A percentile compares a stretch with the other conserved stretches of the same genome.
phyloP scores from a whole-genome alignment of 30 jellyfish, hydroid and myxozoan genomes.

The Euphysa ruthae region DNA sequence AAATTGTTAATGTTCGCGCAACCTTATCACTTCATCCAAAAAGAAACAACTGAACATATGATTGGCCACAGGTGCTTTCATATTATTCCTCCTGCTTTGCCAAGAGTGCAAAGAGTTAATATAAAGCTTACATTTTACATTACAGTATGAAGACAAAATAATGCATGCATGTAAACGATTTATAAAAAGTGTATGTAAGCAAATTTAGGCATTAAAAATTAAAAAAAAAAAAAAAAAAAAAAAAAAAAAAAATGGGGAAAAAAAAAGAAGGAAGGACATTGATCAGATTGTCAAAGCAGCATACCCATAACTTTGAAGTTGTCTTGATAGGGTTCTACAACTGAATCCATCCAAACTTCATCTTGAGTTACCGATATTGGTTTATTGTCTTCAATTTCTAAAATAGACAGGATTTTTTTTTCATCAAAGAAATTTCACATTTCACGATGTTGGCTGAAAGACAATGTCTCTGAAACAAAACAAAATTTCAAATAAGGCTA shows the following conservation, averaged over 20 bases:
- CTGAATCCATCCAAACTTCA: constrained; percentile 57
- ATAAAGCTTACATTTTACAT: no score
- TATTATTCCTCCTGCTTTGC: no score
- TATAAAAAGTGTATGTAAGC: not conserved
- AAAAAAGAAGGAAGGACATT: not conserved
- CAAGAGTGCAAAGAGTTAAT: no score
- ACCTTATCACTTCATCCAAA: no score
- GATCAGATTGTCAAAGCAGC: not conserved
- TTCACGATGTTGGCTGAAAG: no score
- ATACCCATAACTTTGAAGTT: constrained; percentile 39
- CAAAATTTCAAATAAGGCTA: no score
- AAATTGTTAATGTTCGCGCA: no score
- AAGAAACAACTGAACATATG: no score
- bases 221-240: not conserved
- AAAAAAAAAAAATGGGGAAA: not conserved
- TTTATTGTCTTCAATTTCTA: not conserved
- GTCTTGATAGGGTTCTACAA: constrained; percentile 49
- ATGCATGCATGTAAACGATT: not conserved
- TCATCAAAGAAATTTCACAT: no score
- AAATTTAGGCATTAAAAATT: not conserved
- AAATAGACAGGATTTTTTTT: not conserved
- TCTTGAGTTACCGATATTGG: constrained; percentile 9
- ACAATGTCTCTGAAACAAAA: no score
- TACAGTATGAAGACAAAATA: no score
- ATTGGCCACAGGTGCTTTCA: no score